These are phyloP conservation scores for Gallirallus australis DNA, from an alignment of 2,797 vertebrate genomes.

Conservation along the genomic window DNA sequence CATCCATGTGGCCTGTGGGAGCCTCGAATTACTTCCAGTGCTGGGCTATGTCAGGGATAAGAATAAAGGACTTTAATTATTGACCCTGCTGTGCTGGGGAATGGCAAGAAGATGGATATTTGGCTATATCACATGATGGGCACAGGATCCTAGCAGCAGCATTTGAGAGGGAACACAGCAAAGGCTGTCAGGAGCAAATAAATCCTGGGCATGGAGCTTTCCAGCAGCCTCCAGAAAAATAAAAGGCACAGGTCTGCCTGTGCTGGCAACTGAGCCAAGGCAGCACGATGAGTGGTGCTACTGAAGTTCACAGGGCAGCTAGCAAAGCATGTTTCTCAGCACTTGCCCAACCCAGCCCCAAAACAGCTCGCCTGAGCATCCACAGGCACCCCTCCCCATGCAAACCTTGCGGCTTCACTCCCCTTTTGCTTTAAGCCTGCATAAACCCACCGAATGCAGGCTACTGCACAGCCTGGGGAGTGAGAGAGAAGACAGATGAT, in stretches of 20 bases:
- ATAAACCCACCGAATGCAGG: neutral
- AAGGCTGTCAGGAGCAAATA: neutral
- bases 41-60: neutral
- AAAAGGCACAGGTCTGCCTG: neutral
- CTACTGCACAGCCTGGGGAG: neutral
- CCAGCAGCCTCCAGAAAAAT: neutral
- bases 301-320: neutral
- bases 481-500: neutral
- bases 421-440: neutral
- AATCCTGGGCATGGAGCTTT: neutral
- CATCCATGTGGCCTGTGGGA: conserved; percentile 12
- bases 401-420: neutral
- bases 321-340: neutral
- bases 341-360: neutral
- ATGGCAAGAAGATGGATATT: neutral
- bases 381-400: neutral
- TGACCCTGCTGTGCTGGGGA: neutral
- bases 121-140: neutral
- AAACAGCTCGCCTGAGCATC: neutral
- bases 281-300: neutral
- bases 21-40: neutral
- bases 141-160: neutral
- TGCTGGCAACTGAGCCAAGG: neutral
- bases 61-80: conserved; percentile 57
- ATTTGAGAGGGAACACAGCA: neutral